Conservation (phyloP, 2,888 invertebrate genomes). For the Oxycera nigricornis region DNA sequence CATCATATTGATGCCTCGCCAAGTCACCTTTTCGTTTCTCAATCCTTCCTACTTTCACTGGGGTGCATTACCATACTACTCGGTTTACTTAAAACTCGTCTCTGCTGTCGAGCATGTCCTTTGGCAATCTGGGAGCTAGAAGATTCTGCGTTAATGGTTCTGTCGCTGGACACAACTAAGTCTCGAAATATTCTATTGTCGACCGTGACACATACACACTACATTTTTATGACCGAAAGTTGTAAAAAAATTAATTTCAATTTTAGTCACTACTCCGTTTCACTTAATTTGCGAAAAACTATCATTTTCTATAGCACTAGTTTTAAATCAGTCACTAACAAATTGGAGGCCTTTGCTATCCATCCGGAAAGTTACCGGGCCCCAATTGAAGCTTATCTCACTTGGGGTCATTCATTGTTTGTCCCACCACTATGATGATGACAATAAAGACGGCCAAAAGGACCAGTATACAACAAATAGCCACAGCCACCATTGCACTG, state of each 20-base stretch:
- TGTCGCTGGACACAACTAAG: not conserved
- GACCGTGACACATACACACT: not conserved
- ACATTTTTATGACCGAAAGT: not conserved
- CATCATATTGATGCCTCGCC: conserved; percentile 28
- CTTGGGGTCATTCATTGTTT: conserved; percentile 73
- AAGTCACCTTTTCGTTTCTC: not conserved
- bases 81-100: not conserved
- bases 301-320: not conserved
- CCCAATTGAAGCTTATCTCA: conserved; percentile 64
- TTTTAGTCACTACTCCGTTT: not conserved
- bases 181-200: not conserved
- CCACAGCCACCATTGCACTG: conserved; percentile 78
- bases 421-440: conserved; percentile 81
- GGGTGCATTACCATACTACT: not conserved
- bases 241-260: not conserved
- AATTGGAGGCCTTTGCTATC: conserved; percentile 61
- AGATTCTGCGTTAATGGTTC: not conserved
- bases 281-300: conserved; percentile 13
- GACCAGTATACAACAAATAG: conserved; percentile 83
- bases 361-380: conserved; percentile 63
- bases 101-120: conserved; percentile 15
- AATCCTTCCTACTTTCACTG: not conserved
- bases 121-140: conserved; percentile 17
- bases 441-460: conserved; percentile 82
- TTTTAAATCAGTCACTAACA: conserved; percentile 54